Percentiles rank a stretch among this genome's conserved stretches.
phyloP scores from a whole-genome alignment of 2,888 invertebrate genomes.

The Congeria kusceri region DNA sequence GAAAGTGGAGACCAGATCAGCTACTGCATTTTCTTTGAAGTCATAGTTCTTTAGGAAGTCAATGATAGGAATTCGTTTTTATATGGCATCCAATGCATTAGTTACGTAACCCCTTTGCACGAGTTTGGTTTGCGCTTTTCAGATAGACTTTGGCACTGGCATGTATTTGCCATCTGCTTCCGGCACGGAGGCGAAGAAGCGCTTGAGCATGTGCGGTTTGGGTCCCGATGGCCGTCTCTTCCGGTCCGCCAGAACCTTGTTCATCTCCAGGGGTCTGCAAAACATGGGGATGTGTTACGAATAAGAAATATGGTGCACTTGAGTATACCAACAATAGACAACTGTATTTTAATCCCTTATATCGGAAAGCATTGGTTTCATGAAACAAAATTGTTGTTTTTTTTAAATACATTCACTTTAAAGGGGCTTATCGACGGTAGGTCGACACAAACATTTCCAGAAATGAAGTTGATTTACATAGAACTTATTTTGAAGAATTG shows the following conservation, averaged over 20 bases:
- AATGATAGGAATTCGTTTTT: constrained; percentile 49
- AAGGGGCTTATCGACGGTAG: too few relatives aligned
- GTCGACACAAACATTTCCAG: too few relatives aligned
- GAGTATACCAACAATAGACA: too few relatives aligned
- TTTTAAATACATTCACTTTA: too few relatives aligned
- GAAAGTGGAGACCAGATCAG: constrained; percentile 78
- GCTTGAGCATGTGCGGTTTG: constrained; percentile 33
- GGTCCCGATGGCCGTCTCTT: constrained; percentile 17
- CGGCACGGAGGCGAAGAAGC: constrained; percentile 43
- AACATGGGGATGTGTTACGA: not conserved
- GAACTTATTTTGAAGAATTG: too few relatives aligned
- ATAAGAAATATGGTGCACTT: too few relatives aligned
- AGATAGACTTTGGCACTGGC: constrained; percentile 48
- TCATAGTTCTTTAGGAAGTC: constrained; percentile 61
- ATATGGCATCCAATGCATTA: constrained; percentile 6
- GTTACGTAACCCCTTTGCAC: constrained; percentile 8
- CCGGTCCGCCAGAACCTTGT: not conserved
- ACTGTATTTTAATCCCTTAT: too few relatives aligned
- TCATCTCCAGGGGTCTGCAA: not conserved
- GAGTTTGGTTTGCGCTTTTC: constrained; percentile 38
- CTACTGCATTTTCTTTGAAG: constrained; percentile 62
- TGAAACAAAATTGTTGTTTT: too few relatives aligned
- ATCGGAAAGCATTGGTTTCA: too few relatives aligned
- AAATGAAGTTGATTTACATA: too few relatives aligned
- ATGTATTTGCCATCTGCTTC: constrained; percentile 46